Conservation (phyloP, 2,113 vertebrate species). For the Pseudolaguvia tuberculata region DNA sequence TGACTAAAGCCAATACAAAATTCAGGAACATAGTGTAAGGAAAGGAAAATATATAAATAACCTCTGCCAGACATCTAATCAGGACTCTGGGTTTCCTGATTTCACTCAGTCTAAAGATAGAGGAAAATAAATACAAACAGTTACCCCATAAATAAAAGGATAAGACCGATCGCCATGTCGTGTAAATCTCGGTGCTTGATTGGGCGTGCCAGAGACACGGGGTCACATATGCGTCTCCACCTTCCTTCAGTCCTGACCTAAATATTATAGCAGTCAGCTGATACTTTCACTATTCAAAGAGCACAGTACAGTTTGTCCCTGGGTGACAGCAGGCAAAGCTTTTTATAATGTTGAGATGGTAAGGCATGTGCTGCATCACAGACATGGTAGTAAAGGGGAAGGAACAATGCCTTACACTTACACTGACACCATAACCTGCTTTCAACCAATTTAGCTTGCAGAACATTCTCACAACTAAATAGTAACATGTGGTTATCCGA, state of each 20-base stretch:
- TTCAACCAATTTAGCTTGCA: not conserved
- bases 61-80: not conserved
- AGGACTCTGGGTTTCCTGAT: not conserved
- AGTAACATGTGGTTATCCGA: not conserved
- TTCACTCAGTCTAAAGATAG: not conserved
- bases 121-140: not conserved
- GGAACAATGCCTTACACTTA: not conserved
- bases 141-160: conserved; percentile 10
- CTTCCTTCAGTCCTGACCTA: conserved; percentile 29
- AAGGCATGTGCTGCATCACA: conserved; percentile 2
- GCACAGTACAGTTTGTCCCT: conserved; percentile 36
- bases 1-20: not conserved
- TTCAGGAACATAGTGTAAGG: not conserved
- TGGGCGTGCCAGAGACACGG: conserved; percentile 13
- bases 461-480: not conserved
- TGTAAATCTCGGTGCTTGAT: conserved; percentile 9
- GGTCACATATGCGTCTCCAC: conserved; percentile 34
- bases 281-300: conserved; percentile 24
- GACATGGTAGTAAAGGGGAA: not conserved
- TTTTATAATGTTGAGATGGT: conserved; percentile 26
- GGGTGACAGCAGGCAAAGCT: conserved; percentile 21
- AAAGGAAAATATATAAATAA: not conserved
- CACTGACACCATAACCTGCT: not conserved
- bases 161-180: conserved; percentile 9
- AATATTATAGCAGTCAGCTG: conserved; percentile 36